phyloP scores from a whole-genome alignment of 1,140 invertebrate species.

The Daktulosphaira vitifoliae region DNA sequence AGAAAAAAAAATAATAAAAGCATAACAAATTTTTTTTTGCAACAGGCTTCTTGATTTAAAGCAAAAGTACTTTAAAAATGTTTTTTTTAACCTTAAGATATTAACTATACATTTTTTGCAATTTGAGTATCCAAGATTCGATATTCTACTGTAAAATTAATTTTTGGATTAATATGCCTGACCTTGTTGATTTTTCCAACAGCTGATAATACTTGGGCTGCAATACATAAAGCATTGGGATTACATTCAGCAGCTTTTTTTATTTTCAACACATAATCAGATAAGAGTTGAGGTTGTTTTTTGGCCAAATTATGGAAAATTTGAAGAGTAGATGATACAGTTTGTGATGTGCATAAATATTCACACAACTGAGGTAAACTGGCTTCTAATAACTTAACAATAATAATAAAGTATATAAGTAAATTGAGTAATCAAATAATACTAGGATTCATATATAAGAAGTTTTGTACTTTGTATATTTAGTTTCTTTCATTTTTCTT shows the following conservation, averaged over 20 bases:
- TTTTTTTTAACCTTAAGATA: too few relatives aligned
- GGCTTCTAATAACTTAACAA: conserved; percentile 57
- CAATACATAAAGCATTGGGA: conserved; percentile 55
- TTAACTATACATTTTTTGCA: too few relatives aligned
- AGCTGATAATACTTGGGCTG: conserved; percentile 56
- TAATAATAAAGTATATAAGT: conserved; percentile 35
- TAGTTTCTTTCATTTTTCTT: too few relatives aligned
- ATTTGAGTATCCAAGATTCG: too few relatives aligned
- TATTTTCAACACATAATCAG: conserved; percentile 58
- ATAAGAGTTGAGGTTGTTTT: conserved; percentile 54
- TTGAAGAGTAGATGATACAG: conserved; percentile 57
- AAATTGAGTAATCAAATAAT: background rate
- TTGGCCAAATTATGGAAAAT: conserved; percentile 68
- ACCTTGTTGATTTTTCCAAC: conserved; percentile 57
- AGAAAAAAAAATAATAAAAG: too few relatives aligned
- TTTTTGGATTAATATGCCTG: too few relatives aligned
- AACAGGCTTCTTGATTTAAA: too few relatives aligned
- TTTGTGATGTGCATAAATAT: conserved; percentile 53
- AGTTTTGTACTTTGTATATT: too few relatives aligned
- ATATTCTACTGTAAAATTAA: too few relatives aligned
- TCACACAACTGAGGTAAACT: conserved; percentile 67
- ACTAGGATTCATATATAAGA: background rate
- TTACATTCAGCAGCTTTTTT: conserved; percentile 58
- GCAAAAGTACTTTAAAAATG: too few relatives aligned
- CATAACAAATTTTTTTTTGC: too few relatives aligned